Conservation (phyloP, 2,113 vertebrate species). For the Hyperoodon ampullatus region DNA sequence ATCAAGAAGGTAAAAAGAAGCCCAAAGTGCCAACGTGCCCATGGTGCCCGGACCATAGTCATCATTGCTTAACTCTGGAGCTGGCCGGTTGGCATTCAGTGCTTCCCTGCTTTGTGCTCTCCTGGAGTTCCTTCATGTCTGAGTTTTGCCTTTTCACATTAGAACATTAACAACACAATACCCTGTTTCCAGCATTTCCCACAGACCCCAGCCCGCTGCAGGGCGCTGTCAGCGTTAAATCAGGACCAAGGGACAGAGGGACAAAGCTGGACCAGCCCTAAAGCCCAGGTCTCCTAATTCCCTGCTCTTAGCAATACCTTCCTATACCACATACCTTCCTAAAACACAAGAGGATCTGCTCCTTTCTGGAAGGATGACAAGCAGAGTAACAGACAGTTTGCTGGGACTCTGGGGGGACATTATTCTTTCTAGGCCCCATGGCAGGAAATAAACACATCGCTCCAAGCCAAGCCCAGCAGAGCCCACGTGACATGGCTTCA, state of each 20-base stretch:
- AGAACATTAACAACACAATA: background rate
- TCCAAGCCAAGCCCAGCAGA: background rate
- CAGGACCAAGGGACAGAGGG: background rate
- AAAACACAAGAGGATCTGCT: background rate
- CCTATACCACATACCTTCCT: background rate
- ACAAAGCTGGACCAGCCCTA: background rate
- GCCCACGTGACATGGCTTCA: background rate
- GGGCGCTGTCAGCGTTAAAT: background rate
- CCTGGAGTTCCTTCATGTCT: background rate
- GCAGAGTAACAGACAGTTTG: background rate
- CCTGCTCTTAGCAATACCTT: background rate
- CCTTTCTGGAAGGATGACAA: background rate
- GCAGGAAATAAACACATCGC: constrained; percentile 60
- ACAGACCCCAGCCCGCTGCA: background rate
- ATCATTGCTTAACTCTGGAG: background rate
- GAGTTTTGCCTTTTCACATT: background rate
- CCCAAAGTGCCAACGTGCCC: background rate
- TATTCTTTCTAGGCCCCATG: background rate
- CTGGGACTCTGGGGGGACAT: background rate
- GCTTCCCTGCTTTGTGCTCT: background rate
- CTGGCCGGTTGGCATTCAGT: background rate
- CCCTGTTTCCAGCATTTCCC: background rate
- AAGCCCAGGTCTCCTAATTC: background rate
- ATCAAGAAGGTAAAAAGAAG: background rate
- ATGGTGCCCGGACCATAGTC: background rate